These are phyloP conservation scores for Luffia ferchaultella DNA, from an alignment of 2,888 invertebrate genomes.

Conservation along the genomic window DNA sequence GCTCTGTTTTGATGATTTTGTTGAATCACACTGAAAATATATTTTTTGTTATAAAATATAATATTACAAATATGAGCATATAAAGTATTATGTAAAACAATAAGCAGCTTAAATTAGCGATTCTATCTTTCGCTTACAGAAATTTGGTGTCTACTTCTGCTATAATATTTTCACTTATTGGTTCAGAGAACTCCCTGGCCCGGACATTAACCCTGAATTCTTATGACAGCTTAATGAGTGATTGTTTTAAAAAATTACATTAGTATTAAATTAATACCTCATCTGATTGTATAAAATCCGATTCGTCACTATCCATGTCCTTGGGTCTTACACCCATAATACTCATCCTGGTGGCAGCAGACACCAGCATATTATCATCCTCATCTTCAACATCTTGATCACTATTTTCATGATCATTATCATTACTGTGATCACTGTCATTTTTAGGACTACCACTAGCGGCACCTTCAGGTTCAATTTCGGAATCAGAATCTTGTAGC, in stretches of 20 bases:
- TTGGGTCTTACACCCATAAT: slow-evolving; percentile 53
- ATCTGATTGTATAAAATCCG: slow-evolving; percentile 55
- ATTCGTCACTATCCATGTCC: slow-evolving; percentile 44
- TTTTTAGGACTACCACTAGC: no score
- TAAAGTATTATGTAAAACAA: no score
- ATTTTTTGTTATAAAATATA: slow-evolving; percentile 2
- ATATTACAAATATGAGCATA: no score
- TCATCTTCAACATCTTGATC: slow-evolving; percentile 28
- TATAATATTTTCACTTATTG: no score
- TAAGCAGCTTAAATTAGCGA: no score
- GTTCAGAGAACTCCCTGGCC: no score
- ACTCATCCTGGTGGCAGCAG: slow-evolving; percentile 55
- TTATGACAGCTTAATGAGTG: no score
- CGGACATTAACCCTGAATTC: no score
- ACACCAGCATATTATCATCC: slow-evolving; percentile 53
- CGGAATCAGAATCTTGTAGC: slow-evolving; percentile 44
- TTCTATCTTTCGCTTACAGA: no score
- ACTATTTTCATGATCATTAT: slow-evolving; percentile 15
- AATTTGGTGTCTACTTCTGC: no score
- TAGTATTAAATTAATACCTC: slow-evolving; percentile 47
- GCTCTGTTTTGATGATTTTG: slow-evolving; percentile 17
- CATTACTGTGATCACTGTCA: slow-evolving; percentile 5
- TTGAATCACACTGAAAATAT: slow-evolving; percentile 22
- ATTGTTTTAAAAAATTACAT: no score
- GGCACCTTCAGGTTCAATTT: slow-evolving; percentile 33